Percentiles rank a stretch among this genome's conserved stretches.
These are phyloP conservation scores for Leptinotarsa peninsularis DNA, from an alignment of 2,888 invertebrate genomes.

Conservation along the genomic window DNA sequence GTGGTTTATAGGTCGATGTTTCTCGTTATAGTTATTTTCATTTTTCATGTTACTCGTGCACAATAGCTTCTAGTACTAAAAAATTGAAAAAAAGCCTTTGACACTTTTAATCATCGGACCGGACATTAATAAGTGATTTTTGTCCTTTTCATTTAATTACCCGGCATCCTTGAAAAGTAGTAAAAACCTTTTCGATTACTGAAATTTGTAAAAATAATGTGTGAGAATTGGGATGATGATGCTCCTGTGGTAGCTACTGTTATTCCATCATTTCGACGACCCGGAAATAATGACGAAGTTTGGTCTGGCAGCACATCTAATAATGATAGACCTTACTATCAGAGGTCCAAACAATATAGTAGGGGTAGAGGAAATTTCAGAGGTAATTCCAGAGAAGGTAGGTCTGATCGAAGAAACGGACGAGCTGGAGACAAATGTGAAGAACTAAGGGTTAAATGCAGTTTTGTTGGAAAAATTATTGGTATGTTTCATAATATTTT, in stretches of 20 bases:
- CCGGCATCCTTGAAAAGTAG: not conserved
- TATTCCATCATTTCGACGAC: not conserved
- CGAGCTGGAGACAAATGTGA: constrained; percentile 49
- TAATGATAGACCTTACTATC: constrained; percentile 25
- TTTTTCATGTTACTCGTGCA: too few relatives aligned
- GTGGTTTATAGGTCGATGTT: too few relatives aligned
- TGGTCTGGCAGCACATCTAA: constrained; percentile 27
- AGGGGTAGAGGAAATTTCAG: constrained; percentile 23
- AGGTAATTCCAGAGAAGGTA: constrained; percentile 16
- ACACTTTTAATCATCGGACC: too few relatives aligned
- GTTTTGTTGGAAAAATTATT: constrained; percentile 71
- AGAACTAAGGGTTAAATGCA: constrained; percentile 58
- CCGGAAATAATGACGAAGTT: constrained; percentile 8
- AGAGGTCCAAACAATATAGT: constrained; percentile 26
- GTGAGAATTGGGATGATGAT: constrained; percentile 48
- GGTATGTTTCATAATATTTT: constrained; percentile 47
- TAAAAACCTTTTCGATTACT: not conserved
- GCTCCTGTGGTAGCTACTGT: constrained; percentile 29
- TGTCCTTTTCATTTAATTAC: too few relatives aligned
- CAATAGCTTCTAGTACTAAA: too few relatives aligned
- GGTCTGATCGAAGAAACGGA: constrained; percentile 25
- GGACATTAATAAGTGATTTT: too few relatives aligned
- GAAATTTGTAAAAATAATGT: constrained; percentile 30
- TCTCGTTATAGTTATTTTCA: too few relatives aligned
- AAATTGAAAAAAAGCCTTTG: too few relatives aligned